Evolutionary conservation across 2,888 invertebrate genomes (phyloP), one percentile per base, ranked within the genome.

Genomic region (Troides aeacus): DNA sequence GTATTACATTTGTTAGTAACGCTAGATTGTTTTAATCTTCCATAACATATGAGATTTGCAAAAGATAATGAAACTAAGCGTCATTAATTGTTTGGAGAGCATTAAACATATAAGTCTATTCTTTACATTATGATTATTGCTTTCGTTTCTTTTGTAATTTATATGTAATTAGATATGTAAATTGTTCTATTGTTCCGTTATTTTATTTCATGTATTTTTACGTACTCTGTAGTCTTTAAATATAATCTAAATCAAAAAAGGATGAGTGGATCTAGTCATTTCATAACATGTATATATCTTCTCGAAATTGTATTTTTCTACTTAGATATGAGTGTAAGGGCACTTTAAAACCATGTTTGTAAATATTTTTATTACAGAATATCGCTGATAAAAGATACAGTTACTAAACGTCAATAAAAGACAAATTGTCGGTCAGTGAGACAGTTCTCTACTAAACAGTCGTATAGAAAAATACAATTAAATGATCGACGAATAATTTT

Each of bases 201-300:
- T 6, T 46, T 46, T 10, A 15, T 53, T 53, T 53, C 7, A 7
- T 53, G 7, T n/a, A 53, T 53, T n/a, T 18, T n/a, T 53, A 5
- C 53, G n/a, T 53, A 1, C 12, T 46, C 10, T 23, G 64, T 70
- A 68, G 64, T 70, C 62, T 63, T 61, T 63, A 71, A 15, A 63
- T 71, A 63, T 74, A 74, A 74, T 72, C 71, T 39, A 62, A 73
- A 66, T 30, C 30, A 74, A 72, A 70, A 72, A 70, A 69, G 79
- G 86, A 87, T 87, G 88, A 87, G 89, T 88, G 81, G 75, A 80
- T 86, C 88, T 88, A 88, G 88, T 88, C 87, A 87, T 85, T 84
- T 80, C 79, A 76, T 80, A 83, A 74, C 72, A 72, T 74, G 76
- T 70, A 71, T 68, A 73, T 72, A 71, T 30, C 1, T 4, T 36